phyloP scores from a whole-genome alignment of 2,113 vertebrate genomes.

The Callospermophilus lateralis region DNA sequence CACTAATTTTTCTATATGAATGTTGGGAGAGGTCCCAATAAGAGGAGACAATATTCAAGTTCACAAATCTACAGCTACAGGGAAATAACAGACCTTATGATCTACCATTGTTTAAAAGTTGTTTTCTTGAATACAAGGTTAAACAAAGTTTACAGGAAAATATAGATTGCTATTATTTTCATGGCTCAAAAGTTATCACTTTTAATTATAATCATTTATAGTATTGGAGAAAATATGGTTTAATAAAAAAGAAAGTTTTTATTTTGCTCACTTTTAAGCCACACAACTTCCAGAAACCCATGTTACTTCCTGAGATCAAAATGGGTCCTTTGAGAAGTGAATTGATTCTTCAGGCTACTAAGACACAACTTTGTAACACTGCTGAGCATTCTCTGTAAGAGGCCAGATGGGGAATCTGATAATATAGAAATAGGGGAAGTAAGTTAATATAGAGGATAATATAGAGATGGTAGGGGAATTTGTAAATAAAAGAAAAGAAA shows the following conservation, averaged over 20 bases:
- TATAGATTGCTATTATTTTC: conserved; percentile 50
- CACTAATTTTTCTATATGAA: neutral
- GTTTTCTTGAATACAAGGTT: conserved; percentile 51
- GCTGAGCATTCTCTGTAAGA: neutral
- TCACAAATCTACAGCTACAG: neutral
- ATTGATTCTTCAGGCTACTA: conserved; percentile 44
- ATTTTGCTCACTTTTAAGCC: conserved; percentile 49
- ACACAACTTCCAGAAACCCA: neutral
- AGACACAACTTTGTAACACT: neutral
- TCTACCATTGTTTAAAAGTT: conserved; percentile 5
- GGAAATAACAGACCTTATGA: neutral
- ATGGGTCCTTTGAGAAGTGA: conserved; percentile 52
- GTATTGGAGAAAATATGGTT: conserved; percentile 43
- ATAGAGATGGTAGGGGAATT: neutral
- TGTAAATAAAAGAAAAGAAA: neutral
- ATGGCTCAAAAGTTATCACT: conserved; percentile 59
- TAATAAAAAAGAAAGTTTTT: conserved; percentile 65
- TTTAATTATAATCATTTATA: conserved; percentile 74
- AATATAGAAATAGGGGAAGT: neutral
- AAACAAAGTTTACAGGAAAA: conserved; percentile 62
- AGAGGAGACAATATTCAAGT: neutral
- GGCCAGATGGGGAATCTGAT: neutral
- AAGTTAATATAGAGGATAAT: conserved; percentile 32
- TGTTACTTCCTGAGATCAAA: conserved; percentile 46
- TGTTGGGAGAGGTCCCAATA: neutral